Conservation (phyloP, 64 coral and sea anemone species). For the Pachyseris speciosa region DNA sequence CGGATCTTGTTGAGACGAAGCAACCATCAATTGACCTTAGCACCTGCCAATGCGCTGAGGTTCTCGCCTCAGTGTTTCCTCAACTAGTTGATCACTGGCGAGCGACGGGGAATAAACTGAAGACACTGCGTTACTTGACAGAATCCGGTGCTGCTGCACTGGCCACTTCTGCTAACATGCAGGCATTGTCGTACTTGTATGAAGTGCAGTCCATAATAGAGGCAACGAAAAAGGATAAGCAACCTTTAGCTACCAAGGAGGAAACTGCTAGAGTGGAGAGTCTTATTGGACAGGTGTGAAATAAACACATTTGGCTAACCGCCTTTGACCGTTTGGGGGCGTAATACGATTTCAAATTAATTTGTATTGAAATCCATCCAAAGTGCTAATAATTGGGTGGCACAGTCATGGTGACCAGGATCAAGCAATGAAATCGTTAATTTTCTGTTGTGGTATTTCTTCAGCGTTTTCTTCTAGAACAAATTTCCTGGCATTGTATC, state of each 20-base stretch:
- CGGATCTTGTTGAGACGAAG: neutral
- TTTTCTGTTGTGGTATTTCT: too few relatives aligned
- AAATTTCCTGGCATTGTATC: too few relatives aligned
- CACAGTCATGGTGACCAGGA: too few relatives aligned
- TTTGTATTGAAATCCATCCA: too few relatives aligned
- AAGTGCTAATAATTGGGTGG: too few relatives aligned
- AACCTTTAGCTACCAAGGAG: slow-evolving; percentile 65
- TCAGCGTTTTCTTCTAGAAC: too few relatives aligned
- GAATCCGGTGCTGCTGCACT: slow-evolving; percentile 95
- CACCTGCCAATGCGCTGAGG: slow-evolving; percentile 90
- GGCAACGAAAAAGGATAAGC: slow-evolving; percentile 49
- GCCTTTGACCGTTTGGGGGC: too few relatives aligned
- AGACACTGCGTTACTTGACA: slow-evolving; percentile 85
- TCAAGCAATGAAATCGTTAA: too few relatives aligned
- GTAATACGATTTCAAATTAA: too few relatives aligned
- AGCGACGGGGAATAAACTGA: slow-evolving; percentile 87
- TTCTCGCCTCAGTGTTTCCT: slow-evolving; percentile 93
- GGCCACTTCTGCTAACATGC: slow-evolving; percentile 93
- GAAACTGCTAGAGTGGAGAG: slow-evolving; percentile 93
- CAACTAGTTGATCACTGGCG: slow-evolving; percentile 97
- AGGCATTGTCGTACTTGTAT: slow-evolving; percentile 85
- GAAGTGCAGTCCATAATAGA: slow-evolving; percentile 77
- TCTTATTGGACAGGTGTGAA: slow-evolving; percentile 88
- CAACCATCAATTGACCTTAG: slow-evolving; percentile 54
- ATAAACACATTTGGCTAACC: neutral